A percentile compares a stretch with the other conserved stretches of the same genome.
phyloP scores from a whole-genome alignment of 2,888 invertebrate species.

The Therioaphis trifolii region DNA sequence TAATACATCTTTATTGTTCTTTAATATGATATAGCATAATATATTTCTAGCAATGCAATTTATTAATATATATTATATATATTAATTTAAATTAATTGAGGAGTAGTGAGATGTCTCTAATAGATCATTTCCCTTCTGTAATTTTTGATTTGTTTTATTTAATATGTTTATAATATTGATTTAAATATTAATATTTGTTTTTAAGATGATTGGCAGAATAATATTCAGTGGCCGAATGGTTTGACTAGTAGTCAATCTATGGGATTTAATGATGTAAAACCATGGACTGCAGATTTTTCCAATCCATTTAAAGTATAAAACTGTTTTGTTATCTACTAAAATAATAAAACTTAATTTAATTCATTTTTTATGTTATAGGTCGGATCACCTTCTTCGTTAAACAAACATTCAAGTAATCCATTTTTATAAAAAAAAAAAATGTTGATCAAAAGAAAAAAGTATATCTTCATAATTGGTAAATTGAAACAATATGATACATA shows the following conservation, averaged over 20 bases:
- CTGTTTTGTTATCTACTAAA: background rate
- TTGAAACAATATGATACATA: background rate
- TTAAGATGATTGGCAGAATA: slow-evolving; percentile 63
- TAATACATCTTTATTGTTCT: too few relatives aligned
- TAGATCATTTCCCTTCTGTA: too few relatives aligned
- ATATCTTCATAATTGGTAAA: slow-evolving; percentile 18
- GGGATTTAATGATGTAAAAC: slow-evolving; percentile 53
- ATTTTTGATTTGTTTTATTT: too few relatives aligned
- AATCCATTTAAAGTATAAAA: slow-evolving; percentile 63
- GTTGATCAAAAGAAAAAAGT: background rate
- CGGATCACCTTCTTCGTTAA: slow-evolving; percentile 39
- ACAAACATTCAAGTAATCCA: slow-evolving; percentile 60
- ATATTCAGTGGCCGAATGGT: slow-evolving; percentile 62
- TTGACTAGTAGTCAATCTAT: slow-evolving; percentile 49
- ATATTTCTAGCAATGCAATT: too few relatives aligned
- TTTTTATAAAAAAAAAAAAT: slow-evolving; percentile 52
- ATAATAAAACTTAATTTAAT: background rate
- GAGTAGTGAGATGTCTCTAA: too few relatives aligned
- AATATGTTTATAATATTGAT: background rate
- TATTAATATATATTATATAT: background rate
- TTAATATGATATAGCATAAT: too few relatives aligned
- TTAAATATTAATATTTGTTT: background rate
- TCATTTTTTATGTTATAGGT: slow-evolving; percentile 18
- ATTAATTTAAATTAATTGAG: background rate
- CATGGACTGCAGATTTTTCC: slow-evolving; percentile 61